Evolutionary conservation across 1,140 invertebrate genomes (phyloP), one percentile per base, ranked within the genome.

Genomic region (Caerostris darwini): DNA sequence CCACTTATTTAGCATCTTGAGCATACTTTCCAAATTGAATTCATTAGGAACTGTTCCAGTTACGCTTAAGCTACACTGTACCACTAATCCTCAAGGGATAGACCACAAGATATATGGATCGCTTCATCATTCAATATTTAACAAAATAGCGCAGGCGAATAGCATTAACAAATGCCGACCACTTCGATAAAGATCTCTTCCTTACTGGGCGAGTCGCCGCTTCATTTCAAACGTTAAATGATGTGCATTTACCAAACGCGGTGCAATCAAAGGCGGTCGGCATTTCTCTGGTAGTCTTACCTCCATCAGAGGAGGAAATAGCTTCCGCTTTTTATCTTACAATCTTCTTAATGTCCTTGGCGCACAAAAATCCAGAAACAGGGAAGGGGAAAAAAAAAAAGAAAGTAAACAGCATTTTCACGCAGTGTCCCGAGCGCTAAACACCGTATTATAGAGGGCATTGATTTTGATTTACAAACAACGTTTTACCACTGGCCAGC

Each of bases 381-480:
- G 69, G 69, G 34, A 19, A 7, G 34, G 71, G 3, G 10, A 77
- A 10, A 64, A 64, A 64, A 57, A 77, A 54, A 83, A 77, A 19
- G 50, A 77, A 19, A 19, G 50, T 77, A 77, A 19, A 19, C 59
- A 56, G 50, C 64, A 61, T 69, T 54, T 67, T 59, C 61, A 69
- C 85, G 34, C 87, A 67, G 87, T 89, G 57, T 54, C 58, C 57
- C 69, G 54, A 77, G 69, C 56, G 87, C 81, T 90, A 90, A 90
- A 69, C 89, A 90, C 89, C 67, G 89, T 90, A 90, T 90, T 90
- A 90, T 90, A 90, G 89, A 90, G 89, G 89, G 89, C 89, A 90
- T 90, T 90, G 89, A 90, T 90, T 90, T 90, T 90, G 89, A 90
- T 90, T 90, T 90, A 90, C 89, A 77, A 67, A 59, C 61, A 57